Evolutionary conservation across 1,140 invertebrate species (phyloP).

Genomic region (Camponotus floridanus): DNA sequence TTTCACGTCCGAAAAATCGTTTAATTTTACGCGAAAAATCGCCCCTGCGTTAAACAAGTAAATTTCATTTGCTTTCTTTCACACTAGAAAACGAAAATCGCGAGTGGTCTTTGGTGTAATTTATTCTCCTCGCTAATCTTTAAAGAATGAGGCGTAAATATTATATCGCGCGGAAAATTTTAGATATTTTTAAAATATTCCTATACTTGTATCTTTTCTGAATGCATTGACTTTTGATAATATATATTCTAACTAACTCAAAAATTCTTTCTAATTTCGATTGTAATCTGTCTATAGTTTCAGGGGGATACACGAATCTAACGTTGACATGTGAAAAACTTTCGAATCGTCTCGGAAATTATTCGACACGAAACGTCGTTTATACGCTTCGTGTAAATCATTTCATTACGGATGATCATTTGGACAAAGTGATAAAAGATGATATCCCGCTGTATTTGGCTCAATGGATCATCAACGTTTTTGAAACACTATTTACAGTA

Average conservation of each 20-base stretch:
- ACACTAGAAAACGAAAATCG: background rate
- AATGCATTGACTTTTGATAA: background rate
- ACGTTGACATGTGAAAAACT: background rate
- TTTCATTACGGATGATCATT: background rate
- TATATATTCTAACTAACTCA: background rate
- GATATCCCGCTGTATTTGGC: background rate
- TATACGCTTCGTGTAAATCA: background rate
- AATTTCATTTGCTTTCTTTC: background rate
- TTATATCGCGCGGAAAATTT: background rate
- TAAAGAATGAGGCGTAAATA: background rate
- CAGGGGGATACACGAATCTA: background rate
- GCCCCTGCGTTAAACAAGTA: background rate
- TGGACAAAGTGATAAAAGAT: background rate
- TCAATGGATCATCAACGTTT: background rate
- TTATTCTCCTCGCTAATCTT: background rate
- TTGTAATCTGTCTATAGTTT: background rate
- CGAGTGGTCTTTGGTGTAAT: background rate
- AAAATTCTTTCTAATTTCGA: background rate
- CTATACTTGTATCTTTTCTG: too few relatives aligned
- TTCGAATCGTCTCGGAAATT: background rate
- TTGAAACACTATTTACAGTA: background rate
- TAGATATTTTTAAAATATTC: background rate
- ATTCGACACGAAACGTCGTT: background rate
- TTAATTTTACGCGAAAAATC: conserved; percentile 5
- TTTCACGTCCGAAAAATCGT: conserved; percentile 35